phyloP scores from a whole-genome alignment of 1,140 invertebrate genomes.

The Trypoxylus dichotomus region DNA sequence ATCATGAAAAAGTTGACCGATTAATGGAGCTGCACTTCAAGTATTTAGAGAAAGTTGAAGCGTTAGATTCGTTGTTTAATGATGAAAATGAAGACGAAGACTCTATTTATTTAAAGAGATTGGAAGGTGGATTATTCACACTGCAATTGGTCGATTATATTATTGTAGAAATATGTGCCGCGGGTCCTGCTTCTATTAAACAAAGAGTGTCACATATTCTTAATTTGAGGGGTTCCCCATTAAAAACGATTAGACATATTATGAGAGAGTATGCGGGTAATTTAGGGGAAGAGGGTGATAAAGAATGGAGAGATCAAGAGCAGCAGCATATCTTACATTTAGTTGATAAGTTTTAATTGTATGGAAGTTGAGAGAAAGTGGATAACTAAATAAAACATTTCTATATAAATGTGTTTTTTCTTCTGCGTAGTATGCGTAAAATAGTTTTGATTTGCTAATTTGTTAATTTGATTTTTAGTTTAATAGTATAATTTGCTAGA shows the following conservation, averaged over 20 bases:
- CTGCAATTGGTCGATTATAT: conserved; percentile 95
- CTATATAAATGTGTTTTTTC: too few species aligned
- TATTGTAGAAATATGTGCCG: conserved; percentile 88
- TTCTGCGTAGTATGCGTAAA: too few species aligned
- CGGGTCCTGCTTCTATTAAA: conserved; percentile 75
- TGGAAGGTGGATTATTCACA: conserved; percentile 94
- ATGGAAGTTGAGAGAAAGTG: neutral
- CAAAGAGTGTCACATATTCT: conserved; percentile 88
- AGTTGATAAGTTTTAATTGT: conserved; percentile 87
- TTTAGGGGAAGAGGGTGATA: conserved; percentile 83
- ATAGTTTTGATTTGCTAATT: too few species aligned
- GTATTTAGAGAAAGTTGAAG: conserved; percentile 92
- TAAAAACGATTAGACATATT: conserved; percentile 92
- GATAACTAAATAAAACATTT: too few species aligned
- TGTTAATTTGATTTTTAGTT: too few species aligned
- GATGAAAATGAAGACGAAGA: conserved; percentile 70
- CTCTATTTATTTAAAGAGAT: conserved; percentile 81
- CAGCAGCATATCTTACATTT: conserved; percentile 90
- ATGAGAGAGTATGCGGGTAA: conserved; percentile 97
- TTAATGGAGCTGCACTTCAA: conserved; percentile 96
- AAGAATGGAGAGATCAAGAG: conserved; percentile 83
- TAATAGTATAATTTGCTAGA: too few species aligned
- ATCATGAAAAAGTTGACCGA: conserved; percentile 97
- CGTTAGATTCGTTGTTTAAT: conserved; percentile 70
- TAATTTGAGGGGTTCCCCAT: conserved; percentile 83